phyloP scores from a whole-genome alignment of 2,888 invertebrate genomes.

The Coecobrya sp. region DNA sequence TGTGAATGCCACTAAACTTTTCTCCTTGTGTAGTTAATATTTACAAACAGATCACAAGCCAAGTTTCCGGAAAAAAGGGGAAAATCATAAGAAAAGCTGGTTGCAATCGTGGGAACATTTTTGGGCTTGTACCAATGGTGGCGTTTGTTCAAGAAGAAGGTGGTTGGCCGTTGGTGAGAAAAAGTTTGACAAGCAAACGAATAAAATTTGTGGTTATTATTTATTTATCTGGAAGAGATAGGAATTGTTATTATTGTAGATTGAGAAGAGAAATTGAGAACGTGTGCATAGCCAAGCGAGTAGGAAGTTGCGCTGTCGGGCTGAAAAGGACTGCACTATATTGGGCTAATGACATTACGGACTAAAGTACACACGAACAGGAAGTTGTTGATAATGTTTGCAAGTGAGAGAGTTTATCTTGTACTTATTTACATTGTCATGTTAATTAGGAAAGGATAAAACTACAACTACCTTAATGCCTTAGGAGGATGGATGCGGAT shows the following conservation, averaged over 20 bases:
- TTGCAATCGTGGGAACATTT: constrained; percentile 48
- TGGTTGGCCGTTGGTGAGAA: neutral
- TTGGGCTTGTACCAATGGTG: neutral
- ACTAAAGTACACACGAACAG: too few relatives aligned
- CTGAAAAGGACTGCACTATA: too few relatives aligned
- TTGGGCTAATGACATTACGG: too few relatives aligned
- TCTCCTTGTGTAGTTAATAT: neutral
- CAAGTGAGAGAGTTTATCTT: neutral
- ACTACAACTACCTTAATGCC: neutral
- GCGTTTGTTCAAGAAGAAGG: neutral
- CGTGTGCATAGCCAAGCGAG: too few relatives aligned
- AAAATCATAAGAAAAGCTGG: neutral
- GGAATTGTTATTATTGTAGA: too few relatives aligned
- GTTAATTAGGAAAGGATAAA: constrained; percentile 3
- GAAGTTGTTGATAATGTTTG: too few relatives aligned
- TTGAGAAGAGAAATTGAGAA: too few relatives aligned
- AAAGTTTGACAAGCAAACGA: neutral
- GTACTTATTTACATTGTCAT: neutral
- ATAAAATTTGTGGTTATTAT: too few relatives aligned
- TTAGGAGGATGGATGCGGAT: neutral
- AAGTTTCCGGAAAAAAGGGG: neutral
- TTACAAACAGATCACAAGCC: neutral
- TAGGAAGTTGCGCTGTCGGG: too few relatives aligned
- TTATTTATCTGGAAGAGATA: too few relatives aligned
- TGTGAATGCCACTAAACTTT: neutral